Evolutionary conservation across 2,888 invertebrate species (phyloP), one percentile per base, ranked within the genome.

Genomic region (Drosophila multiciliata): DNA sequence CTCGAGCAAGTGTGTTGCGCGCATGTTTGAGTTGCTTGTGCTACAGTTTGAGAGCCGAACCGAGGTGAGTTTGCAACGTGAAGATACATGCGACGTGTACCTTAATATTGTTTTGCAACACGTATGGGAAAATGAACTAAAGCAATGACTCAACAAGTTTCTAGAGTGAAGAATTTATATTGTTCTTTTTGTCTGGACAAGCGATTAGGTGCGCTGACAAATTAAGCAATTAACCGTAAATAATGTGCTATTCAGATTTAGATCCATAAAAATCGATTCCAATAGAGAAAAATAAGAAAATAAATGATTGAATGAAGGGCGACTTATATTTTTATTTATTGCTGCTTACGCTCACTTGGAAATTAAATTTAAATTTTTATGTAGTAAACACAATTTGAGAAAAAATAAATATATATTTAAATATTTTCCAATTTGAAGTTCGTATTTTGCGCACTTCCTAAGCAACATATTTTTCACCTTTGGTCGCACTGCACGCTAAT

Each of bases 61-160:
- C 66, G 69, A 15, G 82, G 78, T 75, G 78, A 71, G 29, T 52
- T 57, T 42, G 26, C 38, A 42, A 11, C 2, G 23, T 8, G 23
- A 7, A 45, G 52, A 63, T 66, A 40, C 59, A 59, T 36, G 5
- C 4, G 0, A 32, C 6, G 61, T 66, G 76, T 72, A 64, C 61
- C 77, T 11, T 23, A 29, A 15, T 29, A 32, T 12, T 20, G 33
- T 20, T 17, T 26, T 9, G 1, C 2, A 29, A 17, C 29, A 20
- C 6, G 12, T 20, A 36, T 15, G 12, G 29, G 36, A 36, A 54
- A 32, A 9, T 38, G 12, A 38, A 67, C 36, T 42, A 52, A 48
- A 29, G 42, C 26, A 3, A 50, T 72, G 72, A 72, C 54, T 73
- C 58, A 65, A 54, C 72, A 61, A 53, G 26, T 57, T 35, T 42